These are phyloP conservation scores for Apamea crenata DNA, from an alignment of 2,888 invertebrate genomes.

Conservation along the genomic window DNA sequence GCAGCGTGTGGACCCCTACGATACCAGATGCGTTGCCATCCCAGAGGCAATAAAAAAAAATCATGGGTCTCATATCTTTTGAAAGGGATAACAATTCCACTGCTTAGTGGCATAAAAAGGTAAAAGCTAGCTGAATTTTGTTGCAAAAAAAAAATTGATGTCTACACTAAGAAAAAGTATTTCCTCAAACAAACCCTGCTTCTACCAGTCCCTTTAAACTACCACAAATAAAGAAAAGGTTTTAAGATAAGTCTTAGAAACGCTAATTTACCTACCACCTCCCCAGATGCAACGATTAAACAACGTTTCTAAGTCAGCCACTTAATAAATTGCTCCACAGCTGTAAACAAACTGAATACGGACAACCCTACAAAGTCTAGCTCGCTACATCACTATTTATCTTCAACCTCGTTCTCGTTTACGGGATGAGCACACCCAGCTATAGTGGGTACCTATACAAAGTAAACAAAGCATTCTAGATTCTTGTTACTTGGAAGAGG, in stretches of 20 bases:
- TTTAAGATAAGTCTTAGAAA: background rate
- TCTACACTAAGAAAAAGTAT: no score
- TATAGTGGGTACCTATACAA: background rate
- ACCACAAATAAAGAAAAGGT: background rate
- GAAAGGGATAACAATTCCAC: background rate
- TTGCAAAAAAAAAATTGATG: no score
- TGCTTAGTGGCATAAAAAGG: no score
- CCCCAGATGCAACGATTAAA: background rate
- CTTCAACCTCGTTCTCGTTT: slow-evolving; percentile 33
- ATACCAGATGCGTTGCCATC: background rate
- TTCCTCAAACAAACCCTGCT: no score
- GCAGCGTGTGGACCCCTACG: background rate
- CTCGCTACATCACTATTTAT: slow-evolving; percentile 57
- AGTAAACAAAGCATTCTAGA: slow-evolving; percentile 17
- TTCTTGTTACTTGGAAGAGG: slow-evolving; percentile 1
- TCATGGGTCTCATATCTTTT: background rate
- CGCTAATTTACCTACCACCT: background rate
- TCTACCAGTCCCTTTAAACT: no score
- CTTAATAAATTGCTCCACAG: slow-evolving; percentile 39
- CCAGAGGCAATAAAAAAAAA: background rate
- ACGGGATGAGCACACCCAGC: slow-evolving; percentile 18
- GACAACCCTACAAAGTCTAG: slow-evolving; percentile 46
- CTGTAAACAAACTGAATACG: slow-evolving; percentile 15
- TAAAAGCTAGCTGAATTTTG: no score
- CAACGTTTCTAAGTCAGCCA: slow-evolving; percentile 13